These are phyloP conservation scores for Zosterops hypoxanthus DNA, from an alignment of 2,113 vertebrate genomes.

Conservation along the genomic window DNA sequence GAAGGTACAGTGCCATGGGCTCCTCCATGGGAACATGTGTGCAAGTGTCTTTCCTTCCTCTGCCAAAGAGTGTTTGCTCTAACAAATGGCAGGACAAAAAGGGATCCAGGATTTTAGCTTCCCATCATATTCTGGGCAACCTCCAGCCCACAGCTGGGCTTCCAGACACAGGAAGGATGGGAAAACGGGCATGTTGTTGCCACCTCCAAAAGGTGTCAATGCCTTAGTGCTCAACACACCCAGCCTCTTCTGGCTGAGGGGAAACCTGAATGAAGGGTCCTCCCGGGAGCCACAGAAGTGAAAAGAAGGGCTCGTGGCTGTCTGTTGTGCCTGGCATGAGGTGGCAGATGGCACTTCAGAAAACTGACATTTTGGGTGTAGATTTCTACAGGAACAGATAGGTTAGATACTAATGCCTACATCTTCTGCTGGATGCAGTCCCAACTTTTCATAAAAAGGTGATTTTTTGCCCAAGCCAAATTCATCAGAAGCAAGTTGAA, in stretches of 20 bases:
- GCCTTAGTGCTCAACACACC: background rate
- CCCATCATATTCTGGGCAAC: background rate
- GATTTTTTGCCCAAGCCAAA: background rate
- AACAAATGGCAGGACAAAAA: background rate
- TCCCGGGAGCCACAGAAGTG: background rate
- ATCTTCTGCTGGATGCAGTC: background rate
- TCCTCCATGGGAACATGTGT: background rate
- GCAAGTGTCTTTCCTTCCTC: background rate
- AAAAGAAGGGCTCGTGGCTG: rapidly evolving
- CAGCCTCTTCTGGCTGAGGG: background rate
- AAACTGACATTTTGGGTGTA: background rate
- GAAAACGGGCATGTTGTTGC: background rate
- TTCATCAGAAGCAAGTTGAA: background rate
- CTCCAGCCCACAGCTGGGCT: background rate
- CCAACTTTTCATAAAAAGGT: background rate
- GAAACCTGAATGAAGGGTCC: background rate
- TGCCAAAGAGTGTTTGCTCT: background rate
- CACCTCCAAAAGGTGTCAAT: rapidly evolving
- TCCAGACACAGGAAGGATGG: background rate
- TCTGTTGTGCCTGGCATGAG: background rate
- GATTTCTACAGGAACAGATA: background rate
- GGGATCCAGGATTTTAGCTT: background rate
- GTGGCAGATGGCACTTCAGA: background rate
- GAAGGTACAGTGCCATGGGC: rapidly evolving
- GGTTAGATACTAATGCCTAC: background rate